Evolutionary conservation across 92 coral and sea anemone species (phyloP), one percentile per base, ranked within the genome.

Genomic region (Plumapathes pennacea): DNA sequence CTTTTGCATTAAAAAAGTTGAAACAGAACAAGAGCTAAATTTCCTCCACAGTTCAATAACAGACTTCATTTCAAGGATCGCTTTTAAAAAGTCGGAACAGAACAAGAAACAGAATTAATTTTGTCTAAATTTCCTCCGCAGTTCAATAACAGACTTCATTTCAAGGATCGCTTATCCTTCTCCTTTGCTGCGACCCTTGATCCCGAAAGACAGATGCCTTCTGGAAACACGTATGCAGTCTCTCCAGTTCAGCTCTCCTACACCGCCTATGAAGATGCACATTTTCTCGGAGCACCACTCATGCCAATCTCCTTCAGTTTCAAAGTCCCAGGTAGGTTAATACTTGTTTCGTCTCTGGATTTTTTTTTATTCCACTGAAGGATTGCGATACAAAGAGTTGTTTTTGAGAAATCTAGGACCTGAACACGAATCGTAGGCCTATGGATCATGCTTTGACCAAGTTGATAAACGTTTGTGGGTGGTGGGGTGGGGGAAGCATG

Each of bases 241-340:
- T 87, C 97, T 2, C 84, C 95, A 4, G 78, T 85, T 64, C 88
- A 84, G 31, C 83, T 90, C 7, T 59, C 89, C 4, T 90, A 84
- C 76, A 60, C 67, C 17, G 64, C 86, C 18, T 41, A 48, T 29
- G 54, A 74, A 23, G 32, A 38, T 30, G 40, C 55, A 32, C 68
- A 61, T 19, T 64, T 61, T 8, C 74, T 31, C 30, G 75, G 64
- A 13, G 84, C 88, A n/a, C 88, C 88, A 22, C 79, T 70, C 26
- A 67, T 64, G n/a, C 84, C 94, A 61, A 73, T 85, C 45, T 63
- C 88, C 29, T 65, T 67, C 51, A 55, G 42, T 38, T 81, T 85
- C 46, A 47, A 28, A 19, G 66, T 77, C n/a, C 84, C 88, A 52
- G 82, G 90, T 79, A 61, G 27, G 62, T 8, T 8, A 13, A 36